Conservation (phyloP, 2,113 vertebrate genomes). For the Sylvietta virens region DNA sequence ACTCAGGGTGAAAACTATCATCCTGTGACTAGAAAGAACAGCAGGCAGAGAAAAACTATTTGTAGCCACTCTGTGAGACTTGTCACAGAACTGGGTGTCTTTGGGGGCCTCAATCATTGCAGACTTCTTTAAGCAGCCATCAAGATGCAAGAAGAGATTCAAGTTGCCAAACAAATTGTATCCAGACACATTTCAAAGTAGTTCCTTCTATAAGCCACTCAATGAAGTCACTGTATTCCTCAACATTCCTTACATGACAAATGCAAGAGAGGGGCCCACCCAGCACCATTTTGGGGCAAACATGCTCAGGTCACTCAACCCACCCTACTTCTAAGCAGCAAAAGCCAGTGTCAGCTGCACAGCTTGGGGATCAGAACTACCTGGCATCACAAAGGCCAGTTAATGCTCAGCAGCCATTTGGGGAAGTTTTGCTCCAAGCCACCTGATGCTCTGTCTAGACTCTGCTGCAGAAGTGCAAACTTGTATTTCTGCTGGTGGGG, state of each 20-base stretch:
- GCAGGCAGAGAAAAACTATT: neutral
- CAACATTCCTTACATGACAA: neutral
- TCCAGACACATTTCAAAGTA: neutral
- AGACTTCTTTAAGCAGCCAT: neutral
- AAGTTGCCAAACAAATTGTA: neutral
- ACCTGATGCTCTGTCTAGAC: neutral
- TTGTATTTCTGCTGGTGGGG: neutral
- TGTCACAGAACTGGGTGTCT: neutral
- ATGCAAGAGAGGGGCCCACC: accelerated
- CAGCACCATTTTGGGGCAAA: neutral
- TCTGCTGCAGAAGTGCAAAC: neutral
- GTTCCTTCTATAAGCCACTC: neutral
- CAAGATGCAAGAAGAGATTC: neutral
- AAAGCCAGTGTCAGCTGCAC: neutral
- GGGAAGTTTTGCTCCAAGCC: neutral
- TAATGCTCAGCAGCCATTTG: neutral
- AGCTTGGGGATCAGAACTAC: neutral
- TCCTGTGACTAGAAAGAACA: neutral
- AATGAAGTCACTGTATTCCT: neutral
- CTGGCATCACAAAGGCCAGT: neutral
- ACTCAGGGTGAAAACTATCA: neutral
- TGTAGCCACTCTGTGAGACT: neutral
- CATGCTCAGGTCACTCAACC: neutral
- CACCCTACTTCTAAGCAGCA: neutral
- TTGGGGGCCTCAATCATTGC: neutral